These are phyloP conservation scores for Scyliorhinus canicula DNA, from an alignment of 2,797 vertebrate genomes.

Conservation along the genomic window DNA sequence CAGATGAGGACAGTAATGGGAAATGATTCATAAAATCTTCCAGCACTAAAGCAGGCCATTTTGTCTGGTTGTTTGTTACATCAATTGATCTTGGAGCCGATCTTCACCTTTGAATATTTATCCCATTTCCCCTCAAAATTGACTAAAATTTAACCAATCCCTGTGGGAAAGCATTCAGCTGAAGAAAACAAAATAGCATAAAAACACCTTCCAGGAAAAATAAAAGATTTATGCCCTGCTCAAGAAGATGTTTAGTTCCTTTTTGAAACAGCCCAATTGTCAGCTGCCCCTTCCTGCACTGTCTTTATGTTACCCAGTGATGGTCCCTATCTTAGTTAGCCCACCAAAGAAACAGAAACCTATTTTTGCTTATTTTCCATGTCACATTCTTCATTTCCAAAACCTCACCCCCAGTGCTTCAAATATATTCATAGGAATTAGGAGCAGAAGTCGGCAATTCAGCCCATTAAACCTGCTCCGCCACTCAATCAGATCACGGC, in stretches of 20 bases:
- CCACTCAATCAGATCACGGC: too few relatives aligned
- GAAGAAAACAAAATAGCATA: background rate
- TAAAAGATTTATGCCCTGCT: background rate
- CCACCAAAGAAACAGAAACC: background rate
- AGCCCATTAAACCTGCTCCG: too few relatives aligned
- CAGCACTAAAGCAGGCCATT: background rate
- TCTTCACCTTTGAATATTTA: background rate
- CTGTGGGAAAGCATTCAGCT: background rate
- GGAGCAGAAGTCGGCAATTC: too few relatives aligned
- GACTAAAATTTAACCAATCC: background rate
- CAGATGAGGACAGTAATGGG: too few relatives aligned
- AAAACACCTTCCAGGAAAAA: background rate
- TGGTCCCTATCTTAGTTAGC: background rate
- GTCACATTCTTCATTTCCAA: background rate
- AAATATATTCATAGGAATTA: too few relatives aligned
- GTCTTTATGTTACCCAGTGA: background rate
- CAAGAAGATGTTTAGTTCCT: background rate
- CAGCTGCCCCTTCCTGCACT: background rate
- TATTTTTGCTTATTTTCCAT: background rate
- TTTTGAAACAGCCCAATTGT: background rate
- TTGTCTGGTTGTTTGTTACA: background rate
- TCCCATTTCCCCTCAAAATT: background rate
- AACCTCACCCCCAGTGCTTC: background rate
- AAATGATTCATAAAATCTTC: background rate
- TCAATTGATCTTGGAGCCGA: background rate